Percentiles rank a stretch among this genome's conserved stretches.
phyloP scores from a whole-genome alignment of 1,140 invertebrate species.

The Holcopasites calliopsidis region DNA sequence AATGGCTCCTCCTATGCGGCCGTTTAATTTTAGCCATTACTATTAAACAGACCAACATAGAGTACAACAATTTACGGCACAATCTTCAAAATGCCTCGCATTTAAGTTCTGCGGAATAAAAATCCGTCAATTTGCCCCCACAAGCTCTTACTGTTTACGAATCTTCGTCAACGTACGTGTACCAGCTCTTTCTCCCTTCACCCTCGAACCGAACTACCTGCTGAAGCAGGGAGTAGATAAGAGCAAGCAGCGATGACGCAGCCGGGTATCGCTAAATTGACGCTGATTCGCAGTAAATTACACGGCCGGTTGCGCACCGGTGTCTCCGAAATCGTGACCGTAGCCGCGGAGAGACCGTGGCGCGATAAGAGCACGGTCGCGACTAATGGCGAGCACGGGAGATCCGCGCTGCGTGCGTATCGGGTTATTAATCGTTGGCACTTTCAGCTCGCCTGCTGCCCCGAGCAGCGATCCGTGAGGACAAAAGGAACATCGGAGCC shows the following conservation, averaged over 20 bases:
- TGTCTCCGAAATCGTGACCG: conserved; percentile 46
- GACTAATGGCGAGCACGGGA: conserved; percentile 32
- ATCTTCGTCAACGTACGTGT: too few species aligned
- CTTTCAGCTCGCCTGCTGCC: conserved; percentile 29
- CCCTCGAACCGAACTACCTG: too few species aligned
- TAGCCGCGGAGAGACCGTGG: conserved; percentile 13
- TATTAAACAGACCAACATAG: too few species aligned
- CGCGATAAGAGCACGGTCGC: conserved; percentile 14
- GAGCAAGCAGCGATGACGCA: conserved; percentile 22
- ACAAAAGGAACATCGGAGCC: conserved; percentile 21
- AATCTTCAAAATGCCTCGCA: too few species aligned
- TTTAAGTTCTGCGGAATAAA: too few species aligned
- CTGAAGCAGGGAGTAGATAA: neutral
- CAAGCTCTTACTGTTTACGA: too few species aligned
- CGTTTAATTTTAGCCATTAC: too few species aligned
- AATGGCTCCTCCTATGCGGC: too few species aligned
- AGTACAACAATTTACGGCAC: too few species aligned
- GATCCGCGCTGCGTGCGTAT: conserved; percentile 23
- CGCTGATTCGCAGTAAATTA: conserved; percentile 50
- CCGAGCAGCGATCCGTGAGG: conserved; percentile 16
- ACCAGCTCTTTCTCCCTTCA: too few species aligned
- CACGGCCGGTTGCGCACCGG: conserved; percentile 6
- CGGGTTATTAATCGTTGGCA: conserved; percentile 42
- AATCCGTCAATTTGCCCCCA: too few species aligned
- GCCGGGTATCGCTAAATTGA: conserved; percentile 35